Evolutionary conservation across 2,113 vertebrate genomes (phyloP).

Genomic region (Chaetodon trifascialis): DNA sequence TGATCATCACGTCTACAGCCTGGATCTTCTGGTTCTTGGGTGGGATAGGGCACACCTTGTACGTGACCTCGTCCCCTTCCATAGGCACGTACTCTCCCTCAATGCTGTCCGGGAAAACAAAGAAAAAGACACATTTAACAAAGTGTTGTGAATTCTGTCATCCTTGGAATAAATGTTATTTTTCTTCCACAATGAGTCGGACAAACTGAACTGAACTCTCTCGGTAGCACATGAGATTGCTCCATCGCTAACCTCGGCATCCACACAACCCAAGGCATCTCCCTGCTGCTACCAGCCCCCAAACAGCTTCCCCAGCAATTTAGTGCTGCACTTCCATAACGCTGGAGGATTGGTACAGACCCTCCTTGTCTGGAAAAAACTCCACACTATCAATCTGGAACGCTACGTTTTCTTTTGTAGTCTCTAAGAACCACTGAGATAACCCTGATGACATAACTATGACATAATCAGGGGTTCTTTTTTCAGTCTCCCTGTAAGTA

Average conservation of each 20-base stretch:
- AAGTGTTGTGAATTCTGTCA: neutral
- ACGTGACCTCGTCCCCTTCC: slow-evolving; percentile 97
- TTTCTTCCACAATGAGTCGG: neutral
- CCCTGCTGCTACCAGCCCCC: too few species aligned
- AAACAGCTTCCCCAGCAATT: too few species aligned
- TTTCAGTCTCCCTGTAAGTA: neutral
- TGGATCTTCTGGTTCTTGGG: slow-evolving; percentile 99
- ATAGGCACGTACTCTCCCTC: slow-evolving; percentile 97
- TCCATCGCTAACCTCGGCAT: too few species aligned
- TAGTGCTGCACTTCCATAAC: too few species aligned
- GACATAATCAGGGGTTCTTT: neutral
- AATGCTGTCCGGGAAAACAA: slow-evolving; percentile 85
- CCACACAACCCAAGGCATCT: too few species aligned
- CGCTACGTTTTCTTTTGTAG: neutral
- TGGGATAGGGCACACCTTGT: slow-evolving; percentile 96
- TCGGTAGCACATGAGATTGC: too few species aligned
- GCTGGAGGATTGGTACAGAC: too few species aligned
- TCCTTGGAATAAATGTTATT: neutral
- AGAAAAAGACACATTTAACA: neutral
- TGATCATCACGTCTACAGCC: slow-evolving; percentile 97
- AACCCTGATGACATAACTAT: neutral
- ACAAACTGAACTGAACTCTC: too few species aligned
- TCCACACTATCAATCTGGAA: too few species aligned
- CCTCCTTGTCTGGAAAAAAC: too few species aligned
- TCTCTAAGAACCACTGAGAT: neutral